phyloP scores from a whole-genome alignment of 2,888 invertebrate genomes.

The Mystacides longicornis region DNA sequence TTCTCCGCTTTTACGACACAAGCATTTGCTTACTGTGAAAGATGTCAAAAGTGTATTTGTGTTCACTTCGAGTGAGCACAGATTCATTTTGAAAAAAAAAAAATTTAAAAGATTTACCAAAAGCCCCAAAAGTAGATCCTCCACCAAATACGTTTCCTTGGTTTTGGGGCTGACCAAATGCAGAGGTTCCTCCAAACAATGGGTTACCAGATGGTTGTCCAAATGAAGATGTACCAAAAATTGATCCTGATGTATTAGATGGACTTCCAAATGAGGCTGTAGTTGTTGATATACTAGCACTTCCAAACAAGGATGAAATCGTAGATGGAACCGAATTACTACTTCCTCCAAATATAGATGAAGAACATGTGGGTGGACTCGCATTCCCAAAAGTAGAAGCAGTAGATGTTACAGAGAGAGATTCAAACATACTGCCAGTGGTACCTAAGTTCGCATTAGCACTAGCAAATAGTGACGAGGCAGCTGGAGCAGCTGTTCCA shows the following conservation, averaged over 20 bases:
- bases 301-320: constrained; percentile 38
- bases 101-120: too few relatives aligned
- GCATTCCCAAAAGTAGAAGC: constrained; percentile 17
- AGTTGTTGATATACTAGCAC: constrained; percentile 43
- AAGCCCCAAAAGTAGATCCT: constrained; percentile 9
- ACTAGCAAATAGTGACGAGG: constrained; percentile 18
- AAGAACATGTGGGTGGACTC: constrained; percentile 27
- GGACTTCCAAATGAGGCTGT: constrained; percentile 35
- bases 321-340: constrained; percentile 31
- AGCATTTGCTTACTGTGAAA: too few relatives aligned
- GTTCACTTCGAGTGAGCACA: too few relatives aligned
- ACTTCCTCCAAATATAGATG: constrained; percentile 28
- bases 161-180: constrained; percentile 36
- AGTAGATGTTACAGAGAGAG: constrained; percentile 31
- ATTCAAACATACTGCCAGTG: constrained; percentile 26
- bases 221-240: constrained; percentile 34
- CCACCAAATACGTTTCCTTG: constrained; percentile 30
- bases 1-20: too few relatives aligned
- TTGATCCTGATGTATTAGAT: constrained; percentile 25
- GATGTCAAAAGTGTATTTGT: too few relatives aligned
- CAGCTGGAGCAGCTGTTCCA: constrained; percentile 7
- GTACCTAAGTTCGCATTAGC: constrained; percentile 17
- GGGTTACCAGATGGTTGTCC: constrained; percentile 30
- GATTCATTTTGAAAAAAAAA: too few relatives aligned
- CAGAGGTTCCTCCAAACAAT: constrained; percentile 29